Percentiles rank a stretch among this genome's conserved stretches.
phyloP scores from a whole-genome alignment of 2,113 vertebrate genomes.

The Meriones unguiculatus region DNA sequence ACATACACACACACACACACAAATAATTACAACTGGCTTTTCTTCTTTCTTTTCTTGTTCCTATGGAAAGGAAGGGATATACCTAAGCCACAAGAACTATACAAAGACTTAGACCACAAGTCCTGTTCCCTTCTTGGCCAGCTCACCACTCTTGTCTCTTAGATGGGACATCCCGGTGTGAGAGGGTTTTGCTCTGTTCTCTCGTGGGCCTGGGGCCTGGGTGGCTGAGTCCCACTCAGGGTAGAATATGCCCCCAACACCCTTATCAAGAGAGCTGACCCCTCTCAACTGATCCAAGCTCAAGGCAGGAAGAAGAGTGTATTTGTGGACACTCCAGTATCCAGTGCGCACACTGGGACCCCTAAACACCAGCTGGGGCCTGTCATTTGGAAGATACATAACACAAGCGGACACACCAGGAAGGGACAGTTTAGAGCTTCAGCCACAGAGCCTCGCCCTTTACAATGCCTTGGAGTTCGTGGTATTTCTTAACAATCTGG shows the following conservation, averaged over 20 bases:
- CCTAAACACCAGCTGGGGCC: background rate
- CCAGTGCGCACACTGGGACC: background rate
- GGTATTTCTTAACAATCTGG: constrained; percentile 11
- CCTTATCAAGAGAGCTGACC: background rate
- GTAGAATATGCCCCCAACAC: background rate
- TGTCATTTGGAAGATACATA: background rate
- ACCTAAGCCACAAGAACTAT: background rate
- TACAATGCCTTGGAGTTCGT: background rate
- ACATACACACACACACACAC: background rate
- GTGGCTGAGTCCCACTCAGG: fast-evolving
- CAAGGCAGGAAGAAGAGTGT: background rate
- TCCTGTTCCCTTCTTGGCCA: no score
- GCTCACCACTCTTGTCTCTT: no score
- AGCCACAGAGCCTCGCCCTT: background rate
- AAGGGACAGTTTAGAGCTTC: no score
- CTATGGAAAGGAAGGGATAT: background rate
- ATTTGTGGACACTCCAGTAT: background rate
- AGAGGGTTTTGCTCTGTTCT: background rate
- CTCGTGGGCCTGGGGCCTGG: no score
- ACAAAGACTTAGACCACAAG: background rate
- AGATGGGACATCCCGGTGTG: fast-evolving
- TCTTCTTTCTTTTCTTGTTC: background rate
- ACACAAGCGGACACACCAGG: background rate
- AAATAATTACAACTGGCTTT: background rate
- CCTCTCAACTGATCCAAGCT: background rate